Base-by-base conservation (phyloP, 2,113 vertebrate genomes). In the Triplophysa dalaica region DNA sequence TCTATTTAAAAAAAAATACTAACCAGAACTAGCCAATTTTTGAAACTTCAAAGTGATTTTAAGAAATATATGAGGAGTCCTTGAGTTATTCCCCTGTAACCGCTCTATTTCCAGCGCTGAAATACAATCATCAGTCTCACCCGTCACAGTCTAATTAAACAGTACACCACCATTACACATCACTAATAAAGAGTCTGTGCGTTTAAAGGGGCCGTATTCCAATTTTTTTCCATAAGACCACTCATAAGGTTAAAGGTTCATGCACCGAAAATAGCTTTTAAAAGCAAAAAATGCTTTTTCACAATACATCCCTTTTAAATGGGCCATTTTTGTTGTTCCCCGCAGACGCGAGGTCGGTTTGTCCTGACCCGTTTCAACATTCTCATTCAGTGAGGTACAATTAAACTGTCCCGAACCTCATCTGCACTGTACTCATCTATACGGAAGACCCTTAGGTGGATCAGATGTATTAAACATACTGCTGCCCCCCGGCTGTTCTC, bases 401-500 rank as follows among this genome's bases (percentile, higher is more conserved):
- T 48, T 62, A 63, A 75, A 29, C 70, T 61, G 56, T 38, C 48
- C 22, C 13, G n/a, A 50, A 72, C 6, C 43, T 45, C 43, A 45
- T 13, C 26, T 24, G 2, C 9, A 14, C 70, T 56, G 72, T 26
- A 58, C 22, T 48, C 41, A 74, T 41, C 60, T 41, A 75, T 52
- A 52, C 14, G n/a, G 4, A 24, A 52, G 26, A 76, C 45, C 75
- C 45, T 54, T 24, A 50, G 58, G 21, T 63, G 58, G 16, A 3
- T 75, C 58, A 77, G 45, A 65, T 77, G 45, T 26, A 1, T 19
- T 65, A 61, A 65, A 77, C 75, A 76, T 76, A 54, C 8, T 76
- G 74, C 45, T 65, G 61, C 45, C 61, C 63, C 54, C 43, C n/a
- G 62, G 74, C 62, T 76, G 74, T 76, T 76, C 62, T 54, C 43